Evolutionary conservation across 2,888 invertebrate species (phyloP), one percentile per base, ranked within the genome.

Genomic region (Eupithecia abbreviata): DNA sequence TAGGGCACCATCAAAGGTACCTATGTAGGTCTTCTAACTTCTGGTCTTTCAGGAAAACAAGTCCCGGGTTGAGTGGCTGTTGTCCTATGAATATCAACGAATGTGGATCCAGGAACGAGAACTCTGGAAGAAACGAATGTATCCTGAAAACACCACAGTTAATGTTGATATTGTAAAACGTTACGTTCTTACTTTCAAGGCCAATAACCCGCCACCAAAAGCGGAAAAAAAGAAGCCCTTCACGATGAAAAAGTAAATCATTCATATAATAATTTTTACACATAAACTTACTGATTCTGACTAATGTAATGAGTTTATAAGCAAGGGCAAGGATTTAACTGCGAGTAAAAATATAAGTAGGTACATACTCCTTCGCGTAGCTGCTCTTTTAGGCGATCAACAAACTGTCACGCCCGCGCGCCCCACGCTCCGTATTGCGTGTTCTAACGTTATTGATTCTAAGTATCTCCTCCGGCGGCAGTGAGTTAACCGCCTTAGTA

Each of bases 91-190:
- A 85, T 96, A 96, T 85, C 93, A 95, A 83, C 90, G 96, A 80
- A 93, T 95, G 90, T 96, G 96, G 96, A 77, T 95, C n/a, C 91
- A 94, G 58, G 96, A 96, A 89, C 89, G 95, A 76, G 94, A 93
- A 66, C 85, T 88, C 55, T 96, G 95, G 92, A 93, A 95, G 80
- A 95, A 95, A 84, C 92, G 95, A 62, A 95, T 95, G 88, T 96
- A 95, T 81, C 94, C 95, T 5, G 95, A 95, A 85, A 93, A 92
- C 58, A 90, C 87, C 0, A 89, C 90, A 0, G 90, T 90, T 10
- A 94, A 93, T 77, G 90, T 93, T 2, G 95, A 95, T 81, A 81
- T 95, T 42, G 93, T 95, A 0, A 95, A 94, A 84, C 89, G 90
- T 73, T 95, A 95, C 80, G 93, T 95, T 68, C 84, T 90, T 72